phyloP scores from a whole-genome alignment of 2,797 vertebrate species.

The Pantherophis vulpinus region DNA sequence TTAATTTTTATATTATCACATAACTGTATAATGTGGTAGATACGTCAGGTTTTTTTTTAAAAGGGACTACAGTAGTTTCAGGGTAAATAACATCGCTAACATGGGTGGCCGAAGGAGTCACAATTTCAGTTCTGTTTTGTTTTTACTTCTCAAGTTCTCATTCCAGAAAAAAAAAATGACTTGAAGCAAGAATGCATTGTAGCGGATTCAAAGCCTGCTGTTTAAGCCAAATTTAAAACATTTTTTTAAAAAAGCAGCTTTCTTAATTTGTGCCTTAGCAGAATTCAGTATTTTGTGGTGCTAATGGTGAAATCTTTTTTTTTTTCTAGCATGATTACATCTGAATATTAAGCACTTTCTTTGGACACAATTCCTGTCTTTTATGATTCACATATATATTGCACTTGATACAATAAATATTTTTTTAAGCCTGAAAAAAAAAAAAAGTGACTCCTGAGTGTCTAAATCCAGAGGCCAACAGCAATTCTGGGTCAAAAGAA shows the following conservation, averaged over 20 bases:
- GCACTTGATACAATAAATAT: conserved; percentile 58
- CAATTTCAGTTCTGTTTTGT: neutral
- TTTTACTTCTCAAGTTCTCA: neutral
- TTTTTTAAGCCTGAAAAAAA: conserved; percentile 31
- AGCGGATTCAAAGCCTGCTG: neutral
- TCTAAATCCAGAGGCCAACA: neutral
- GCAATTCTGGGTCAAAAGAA: neutral
- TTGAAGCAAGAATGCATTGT: too few species aligned
- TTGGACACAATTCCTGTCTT: conserved; percentile 24
- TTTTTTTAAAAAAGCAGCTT: neutral
- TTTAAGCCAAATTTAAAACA: neutral
- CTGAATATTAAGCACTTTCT: conserved; percentile 52
- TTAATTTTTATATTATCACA: neutral
- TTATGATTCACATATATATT: conserved; percentile 44
- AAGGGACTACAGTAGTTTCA: neutral
- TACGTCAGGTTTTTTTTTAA: neutral
- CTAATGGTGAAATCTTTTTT: conserved; percentile 35
- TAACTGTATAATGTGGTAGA: neutral
- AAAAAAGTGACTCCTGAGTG: neutral
- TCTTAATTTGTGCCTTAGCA: conserved; percentile 36
- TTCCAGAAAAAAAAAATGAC: neutral
- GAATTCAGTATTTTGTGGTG: conserved; percentile 5
- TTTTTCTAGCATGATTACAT: neutral
- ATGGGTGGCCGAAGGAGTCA: neutral
- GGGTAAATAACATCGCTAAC: neutral